Conservation (phyloP, 1,140 invertebrate genomes). For the Sinonovacula constricta region DNA sequence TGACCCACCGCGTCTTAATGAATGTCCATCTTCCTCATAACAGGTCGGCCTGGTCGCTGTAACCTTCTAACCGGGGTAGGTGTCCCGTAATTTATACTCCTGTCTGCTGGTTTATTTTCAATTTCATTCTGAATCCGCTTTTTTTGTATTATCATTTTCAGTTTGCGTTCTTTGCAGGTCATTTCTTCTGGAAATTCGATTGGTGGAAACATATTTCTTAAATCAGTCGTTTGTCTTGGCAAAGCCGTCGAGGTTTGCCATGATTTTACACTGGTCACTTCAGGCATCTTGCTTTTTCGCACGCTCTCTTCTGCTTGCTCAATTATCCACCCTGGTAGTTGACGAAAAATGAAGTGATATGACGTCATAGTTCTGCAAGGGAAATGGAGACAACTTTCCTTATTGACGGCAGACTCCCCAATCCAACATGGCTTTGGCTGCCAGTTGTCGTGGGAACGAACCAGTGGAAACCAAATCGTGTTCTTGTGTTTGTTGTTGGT, state of each 20-base stretch:
- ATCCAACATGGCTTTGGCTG: slow-evolving; percentile 31
- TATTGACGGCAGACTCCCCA: slow-evolving; percentile 14
- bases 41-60: slow-evolving; percentile 29
- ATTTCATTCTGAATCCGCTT: slow-evolving; percentile 38
- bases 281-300: slow-evolving; percentile 16
- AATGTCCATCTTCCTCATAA: slow-evolving; percentile 14
- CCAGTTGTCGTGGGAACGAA: slow-evolving; percentile 17
- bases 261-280: no score
- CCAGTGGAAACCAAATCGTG: slow-evolving; percentile 40
- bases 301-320: slow-evolving; percentile 34
- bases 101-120: slow-evolving; percentile 42
- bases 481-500: slow-evolving; percentile 9
- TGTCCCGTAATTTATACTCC: slow-evolving; percentile 40
- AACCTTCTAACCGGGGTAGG: slow-evolving; percentile 35
- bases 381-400: slow-evolving; percentile 28
- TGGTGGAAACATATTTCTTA: slow-evolving; percentile 10
- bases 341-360: slow-evolving; percentile 39
- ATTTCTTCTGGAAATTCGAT: slow-evolving; percentile 31
- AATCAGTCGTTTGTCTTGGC: no score
- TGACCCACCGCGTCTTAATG: no score
- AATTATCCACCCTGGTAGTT: slow-evolving; percentile 34
- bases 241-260: no score
- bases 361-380: slow-evolving; percentile 33
- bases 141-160: slow-evolving; percentile 48
- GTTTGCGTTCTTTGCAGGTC: slow-evolving; percentile 30